A percentile compares a stretch with the other conserved stretches of the same genome.
Evolutionary conservation across 2,888 invertebrate genomes (phyloP).

Genomic region (Xanthorhoe spadicearia): DNA sequence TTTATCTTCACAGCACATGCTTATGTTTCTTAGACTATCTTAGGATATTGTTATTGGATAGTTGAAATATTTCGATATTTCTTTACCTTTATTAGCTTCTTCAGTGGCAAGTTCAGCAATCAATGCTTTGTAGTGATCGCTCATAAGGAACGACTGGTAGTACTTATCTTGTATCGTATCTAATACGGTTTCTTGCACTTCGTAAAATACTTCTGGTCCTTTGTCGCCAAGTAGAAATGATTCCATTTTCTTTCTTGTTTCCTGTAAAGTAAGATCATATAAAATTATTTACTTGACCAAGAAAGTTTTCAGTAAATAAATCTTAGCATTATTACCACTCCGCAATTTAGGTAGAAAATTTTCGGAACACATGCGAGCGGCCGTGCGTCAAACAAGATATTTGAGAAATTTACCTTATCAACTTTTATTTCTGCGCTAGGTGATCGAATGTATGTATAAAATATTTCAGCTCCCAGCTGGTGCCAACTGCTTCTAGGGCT

Average conservation of each 20-base stretch:
- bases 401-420: constrained; percentile 84
- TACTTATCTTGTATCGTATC: constrained; percentile 93
- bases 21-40: too few species aligned
- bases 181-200: constrained; percentile 92
- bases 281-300: neutral
- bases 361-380: too few species aligned
- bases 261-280: constrained; percentile 59
- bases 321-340: too few species aligned
- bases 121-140: constrained; percentile 92
- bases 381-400: too few species aligned
- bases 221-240: constrained; percentile 94
- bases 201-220: constrained; percentile 94
- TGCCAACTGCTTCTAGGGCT: constrained; percentile 92
- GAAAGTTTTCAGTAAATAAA: neutral
- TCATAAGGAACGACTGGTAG: constrained; percentile 94
- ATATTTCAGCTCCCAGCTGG: constrained; percentile 95
- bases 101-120: constrained; percentile 87
- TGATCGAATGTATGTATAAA: constrained; percentile 93
- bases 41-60: too few species aligned
- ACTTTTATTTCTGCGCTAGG: constrained; percentile 92
- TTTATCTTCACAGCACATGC: too few species aligned
- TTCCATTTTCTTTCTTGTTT: constrained; percentile 93
- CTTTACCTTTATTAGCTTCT: constrained; percentile 80
- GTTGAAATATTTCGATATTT: too few species aligned
- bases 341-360: too few species aligned